phyloP scores from a whole-genome alignment of 2,797 vertebrate genomes.

The Knipowitschia caucasica region DNA sequence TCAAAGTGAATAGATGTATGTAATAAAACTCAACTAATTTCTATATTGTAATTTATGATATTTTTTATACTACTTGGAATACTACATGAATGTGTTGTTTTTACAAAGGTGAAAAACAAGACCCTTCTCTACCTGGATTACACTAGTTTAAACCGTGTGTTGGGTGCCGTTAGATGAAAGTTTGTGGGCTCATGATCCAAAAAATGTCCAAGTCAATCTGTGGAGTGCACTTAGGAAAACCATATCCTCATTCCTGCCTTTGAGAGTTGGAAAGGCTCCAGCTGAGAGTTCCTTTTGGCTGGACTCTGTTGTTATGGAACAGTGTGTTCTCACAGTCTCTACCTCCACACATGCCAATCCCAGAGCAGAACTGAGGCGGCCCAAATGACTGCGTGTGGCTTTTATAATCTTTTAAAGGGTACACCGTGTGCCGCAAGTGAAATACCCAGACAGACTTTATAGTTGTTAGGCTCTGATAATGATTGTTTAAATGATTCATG shows the following conservation, averaged over 20 bases:
- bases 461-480: conserved; percentile 6
- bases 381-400: conserved; percentile 41
- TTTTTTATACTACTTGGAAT: no score
- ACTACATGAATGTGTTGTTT: neutral
- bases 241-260: conserved; percentile 51
- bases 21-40: no score
- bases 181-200: conserved; percentile 10
- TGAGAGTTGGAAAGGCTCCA: conserved; percentile 55
- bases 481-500: conserved; percentile 4
- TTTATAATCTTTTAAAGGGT: conserved; percentile 35
- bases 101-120: neutral
- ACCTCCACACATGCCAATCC: conserved; percentile 39
- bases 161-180: conserved; percentile 30
- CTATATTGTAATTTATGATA: no score
- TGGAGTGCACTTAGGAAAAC: conserved; percentile 53
- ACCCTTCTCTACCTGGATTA: neutral
- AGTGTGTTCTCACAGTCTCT: conserved; percentile 60
- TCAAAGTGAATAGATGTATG: no score
- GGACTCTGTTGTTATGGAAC: conserved; percentile 54
- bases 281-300: conserved; percentile 39
- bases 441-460: conserved; percentile 12
- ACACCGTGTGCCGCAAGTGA: conserved; percentile 49
- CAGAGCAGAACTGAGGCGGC: conserved; percentile 43
- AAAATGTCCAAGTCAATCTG: conserved; percentile 22
- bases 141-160: conserved; percentile 15